Base-by-base conservation (phyloP, 2,888 invertebrate species). In the Chalcis sispes region DNA sequence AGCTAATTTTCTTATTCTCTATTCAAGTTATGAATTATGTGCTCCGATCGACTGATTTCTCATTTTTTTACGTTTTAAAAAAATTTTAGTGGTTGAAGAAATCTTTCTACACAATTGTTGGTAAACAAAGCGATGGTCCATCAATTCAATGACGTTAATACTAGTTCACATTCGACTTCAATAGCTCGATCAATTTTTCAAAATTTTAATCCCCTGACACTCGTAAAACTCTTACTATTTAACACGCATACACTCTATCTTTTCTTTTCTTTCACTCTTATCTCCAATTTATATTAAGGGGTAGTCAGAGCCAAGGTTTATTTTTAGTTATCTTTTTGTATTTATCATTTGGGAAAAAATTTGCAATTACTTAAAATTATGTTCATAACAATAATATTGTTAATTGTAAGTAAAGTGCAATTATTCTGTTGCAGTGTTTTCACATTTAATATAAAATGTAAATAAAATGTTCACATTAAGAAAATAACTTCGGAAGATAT, bases 91-190 rank as follows among this genome's bases (percentile, higher is more conserved):
- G 20, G 20, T 58, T 74, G 58, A 77, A 74, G 61, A 52, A 59
- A 70, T 65, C 56, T 75, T 27, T 75, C 67, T 72, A 67, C 66
- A 62, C 64, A 52, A 10, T 61, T 74, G 72, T 61, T 74, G 71
- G 62, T 67, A 74, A 77, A 74, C 65, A 77, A 73, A 66, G 61
- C 29, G 65, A 73, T 77, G 74, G 65, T 70, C 65, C 77, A 70
- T 77, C 54, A 71, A 70, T 66, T 73, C 46, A 71, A 66, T 46
- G 66, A 70, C 25, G 27, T 71, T n/a, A 74, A 67, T 72, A 72
- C 67, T 77, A 67, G 59, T 64, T 77, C 61, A 74, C 75, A 20
- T 69, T 46, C 52, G 42, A 54, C 61, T 69, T 50, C 20, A 75
- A 70, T 20, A 78, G 54, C 59, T 77, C 50, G 69, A 77, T 75